Evolutionary conservation across 2,113 vertebrate species (phyloP).

Genomic region (Callithrix jacchus): DNA sequence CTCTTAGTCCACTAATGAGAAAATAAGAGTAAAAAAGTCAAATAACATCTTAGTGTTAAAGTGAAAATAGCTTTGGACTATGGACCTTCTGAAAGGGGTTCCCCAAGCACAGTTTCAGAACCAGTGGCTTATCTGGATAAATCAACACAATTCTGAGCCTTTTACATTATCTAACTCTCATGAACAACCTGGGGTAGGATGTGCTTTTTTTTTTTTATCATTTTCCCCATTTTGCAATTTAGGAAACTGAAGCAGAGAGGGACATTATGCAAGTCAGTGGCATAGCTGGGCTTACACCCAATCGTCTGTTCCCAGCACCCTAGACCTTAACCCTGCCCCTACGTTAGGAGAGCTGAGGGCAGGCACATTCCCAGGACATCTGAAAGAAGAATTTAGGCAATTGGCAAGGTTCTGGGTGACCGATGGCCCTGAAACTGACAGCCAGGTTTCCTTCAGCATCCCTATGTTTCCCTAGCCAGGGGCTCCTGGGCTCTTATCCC

Average conservation of each 20-base stretch:
- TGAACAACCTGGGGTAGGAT: neutral
- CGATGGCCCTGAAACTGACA: neutral
- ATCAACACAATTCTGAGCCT: neutral
- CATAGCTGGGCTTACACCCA: neutral
- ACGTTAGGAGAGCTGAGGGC: neutral
- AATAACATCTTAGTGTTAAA: neutral
- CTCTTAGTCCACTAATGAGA: neutral
- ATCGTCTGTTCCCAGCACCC: neutral
- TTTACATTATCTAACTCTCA: neutral
- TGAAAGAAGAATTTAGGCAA: neutral
- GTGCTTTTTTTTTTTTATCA: neutral
- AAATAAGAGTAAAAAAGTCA: neutral
- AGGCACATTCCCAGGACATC: neutral
- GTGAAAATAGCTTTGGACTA: neutral
- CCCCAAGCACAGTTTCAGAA: neutral
- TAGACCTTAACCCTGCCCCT: neutral
- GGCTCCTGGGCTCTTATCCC: neutral
- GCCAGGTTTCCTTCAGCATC: rapidly evolving
- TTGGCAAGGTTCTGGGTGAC: neutral
- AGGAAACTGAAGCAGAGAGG: neutral
- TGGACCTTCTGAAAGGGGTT: rapidly evolving
- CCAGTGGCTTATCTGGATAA: neutral
- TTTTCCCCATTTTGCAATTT: neutral
- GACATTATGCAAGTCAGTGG: neutral
- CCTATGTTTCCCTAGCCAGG: rapidly evolving